Evolutionary conservation across 2,888 invertebrate genomes (phyloP), one percentile per base, ranked within the genome.

Genomic region (Cheilosia vulpina): DNA sequence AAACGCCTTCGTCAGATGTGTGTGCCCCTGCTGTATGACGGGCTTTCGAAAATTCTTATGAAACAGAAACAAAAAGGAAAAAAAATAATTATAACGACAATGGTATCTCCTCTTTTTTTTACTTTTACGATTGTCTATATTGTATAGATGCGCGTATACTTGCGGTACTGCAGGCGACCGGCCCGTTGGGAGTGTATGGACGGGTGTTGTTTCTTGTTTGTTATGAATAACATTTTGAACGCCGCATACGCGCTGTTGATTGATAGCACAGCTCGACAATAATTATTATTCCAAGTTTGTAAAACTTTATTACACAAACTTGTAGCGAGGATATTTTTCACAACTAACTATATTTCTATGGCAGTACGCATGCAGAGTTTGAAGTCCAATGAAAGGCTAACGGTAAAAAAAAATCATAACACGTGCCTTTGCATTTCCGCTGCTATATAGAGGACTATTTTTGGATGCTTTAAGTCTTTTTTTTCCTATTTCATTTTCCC

Each of bases 391-490:
- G 11, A 47, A 73, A 63, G 73, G n/a, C 66, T 53, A 53, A 55
- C 43, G 60, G 68, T 68, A 68, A 9, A 31, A 9, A 31, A 2
- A 9, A 31, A 9, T 62, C 62, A 55, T 77, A 73, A 77, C 68
- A 69, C 77, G 77, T 77, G 68, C 34, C 62, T 58, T 66, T 69
- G 76, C 60, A 76, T 76, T 76, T 76, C 76, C 76, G 76, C 53
- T 58, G 62, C 41, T 55, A 76, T 55, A 76, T 43, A 21, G 47
- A 60, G 45, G 53, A 69, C 69, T 77, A 77, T 77, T 77, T 77
- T 77, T 77, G 77, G 77, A 55, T 21, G 50, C 43, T 60, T 52
- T 60, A 27, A 31, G 4, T 72, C 27, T 53, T 43, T 2, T 41
- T 27, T 27, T 27, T 27, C 53, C 41, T 19, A 2, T 21, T 31